Evolutionary conservation across 2,797 vertebrate genomes (phyloP).

Genomic region (Philypnodon macrostomus): DNA sequence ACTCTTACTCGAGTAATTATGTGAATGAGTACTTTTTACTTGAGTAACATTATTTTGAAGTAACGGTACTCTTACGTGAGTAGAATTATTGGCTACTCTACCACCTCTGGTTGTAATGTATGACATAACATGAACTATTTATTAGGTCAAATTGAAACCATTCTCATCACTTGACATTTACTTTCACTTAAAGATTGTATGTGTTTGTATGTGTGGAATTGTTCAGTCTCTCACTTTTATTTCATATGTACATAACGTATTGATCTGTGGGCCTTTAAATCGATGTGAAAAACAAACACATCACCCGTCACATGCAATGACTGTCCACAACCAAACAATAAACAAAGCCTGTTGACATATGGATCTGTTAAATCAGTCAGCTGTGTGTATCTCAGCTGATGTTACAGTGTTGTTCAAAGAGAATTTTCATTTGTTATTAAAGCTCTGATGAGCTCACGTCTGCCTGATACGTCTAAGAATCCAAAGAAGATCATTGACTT

Average conservation of each 20-base stretch:
- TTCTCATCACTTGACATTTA: too few species aligned
- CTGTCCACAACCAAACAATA: background rate
- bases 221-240: background rate
- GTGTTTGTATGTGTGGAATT: too few species aligned
- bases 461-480: slow-evolving; percentile 56
- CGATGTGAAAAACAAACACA: background rate
- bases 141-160: too few species aligned
- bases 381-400: background rate
- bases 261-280: background rate
- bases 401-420: background rate
- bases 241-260: background rate
- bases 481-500: slow-evolving; percentile 20
- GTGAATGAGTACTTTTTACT: too few species aligned
- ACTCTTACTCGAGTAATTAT: too few species aligned
- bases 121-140: too few species aligned
- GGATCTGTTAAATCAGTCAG: background rate
- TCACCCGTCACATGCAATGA: background rate
- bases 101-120: too few species aligned
- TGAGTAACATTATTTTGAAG: too few species aligned
- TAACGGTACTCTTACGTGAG: too few species aligned
- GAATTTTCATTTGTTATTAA: slow-evolving; percentile 41
- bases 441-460: slow-evolving; percentile 37
- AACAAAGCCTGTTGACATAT: background rate
- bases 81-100: too few species aligned
- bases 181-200: too few species aligned